Evolutionary conservation across 1,140 invertebrate species (phyloP).

Genomic region (Drosophila fuyamai): DNA sequence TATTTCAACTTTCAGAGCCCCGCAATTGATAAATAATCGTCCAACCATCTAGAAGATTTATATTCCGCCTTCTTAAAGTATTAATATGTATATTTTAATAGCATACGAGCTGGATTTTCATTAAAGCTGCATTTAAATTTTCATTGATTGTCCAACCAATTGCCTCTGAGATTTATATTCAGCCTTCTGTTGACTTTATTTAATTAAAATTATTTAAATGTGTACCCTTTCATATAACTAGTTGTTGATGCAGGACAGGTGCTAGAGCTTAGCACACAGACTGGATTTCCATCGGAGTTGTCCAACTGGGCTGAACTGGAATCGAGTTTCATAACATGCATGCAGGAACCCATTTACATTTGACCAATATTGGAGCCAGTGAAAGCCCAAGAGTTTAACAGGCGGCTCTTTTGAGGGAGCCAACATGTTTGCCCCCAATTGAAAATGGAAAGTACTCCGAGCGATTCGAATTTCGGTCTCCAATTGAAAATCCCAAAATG

Average conservation of each 20-base stretch:
- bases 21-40: slow-evolving; percentile 10
- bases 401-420: slow-evolving; percentile 32
- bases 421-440: slow-evolving; percentile 39
- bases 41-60: slow-evolving; percentile 16
- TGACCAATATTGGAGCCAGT: slow-evolving; percentile 37
- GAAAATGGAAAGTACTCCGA: slow-evolving; percentile 45
- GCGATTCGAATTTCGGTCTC: slow-evolving; percentile 3
- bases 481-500: slow-evolving; percentile 31
- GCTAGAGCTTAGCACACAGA: slow-evolving; percentile 7
- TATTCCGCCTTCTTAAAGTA: not conserved
- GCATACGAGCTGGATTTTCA: not conserved
- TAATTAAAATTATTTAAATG: not conserved
- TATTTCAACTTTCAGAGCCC: not conserved
- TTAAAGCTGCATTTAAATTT: not conserved
- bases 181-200: not conserved
- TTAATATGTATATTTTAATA: not conserved
- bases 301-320: slow-evolving; percentile 37
- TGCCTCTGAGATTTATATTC: not conserved
- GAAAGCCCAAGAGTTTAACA: slow-evolving; percentile 36
- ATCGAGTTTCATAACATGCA: slow-evolving; percentile 46
- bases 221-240: slow-evolving; percentile 1
- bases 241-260: slow-evolving; percentile 16
- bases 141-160: not conserved
- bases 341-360: slow-evolving; percentile 29
- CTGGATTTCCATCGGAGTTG: slow-evolving; percentile 18